Conservation (phyloP, 2,797 vertebrate genomes). For the Urocyon cinereoargenteus region DNA sequence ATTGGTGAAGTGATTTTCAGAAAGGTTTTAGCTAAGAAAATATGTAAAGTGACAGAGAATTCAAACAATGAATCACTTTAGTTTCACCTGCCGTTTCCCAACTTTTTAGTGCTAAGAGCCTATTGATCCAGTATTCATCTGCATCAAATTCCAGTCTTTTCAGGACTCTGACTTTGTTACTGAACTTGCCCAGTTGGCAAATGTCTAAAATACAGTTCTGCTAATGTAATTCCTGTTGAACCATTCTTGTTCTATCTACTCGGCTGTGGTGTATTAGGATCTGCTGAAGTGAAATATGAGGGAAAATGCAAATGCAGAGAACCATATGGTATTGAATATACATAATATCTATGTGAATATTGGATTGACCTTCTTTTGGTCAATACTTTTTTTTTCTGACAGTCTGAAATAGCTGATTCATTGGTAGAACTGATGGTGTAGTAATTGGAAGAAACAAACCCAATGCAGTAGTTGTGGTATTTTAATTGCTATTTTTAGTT, state of each 20-base stretch:
- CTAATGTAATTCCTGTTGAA: slow-evolving; percentile 78
- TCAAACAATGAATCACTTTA: slow-evolving; percentile 62
- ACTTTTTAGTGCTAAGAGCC: slow-evolving; percentile 83
- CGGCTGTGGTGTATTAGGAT: slow-evolving; percentile 46
- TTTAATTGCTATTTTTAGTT: slow-evolving; percentile 30
- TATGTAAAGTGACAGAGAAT: slow-evolving; percentile 46
- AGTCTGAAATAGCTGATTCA: not conserved
- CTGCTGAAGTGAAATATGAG: slow-evolving; percentile 40
- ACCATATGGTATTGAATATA: not conserved
- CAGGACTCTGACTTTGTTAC: slow-evolving; percentile 82
- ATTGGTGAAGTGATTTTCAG: slow-evolving; percentile 52
- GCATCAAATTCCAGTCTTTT: slow-evolving; percentile 77
- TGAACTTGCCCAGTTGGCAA: slow-evolving; percentile 70
- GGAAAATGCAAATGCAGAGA: slow-evolving; percentile 32
- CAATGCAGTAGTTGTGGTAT: not conserved
- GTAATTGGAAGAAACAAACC: not conserved
- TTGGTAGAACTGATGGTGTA: not conserved
- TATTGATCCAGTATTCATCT: slow-evolving; percentile 86
- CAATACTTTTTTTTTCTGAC: not conserved
- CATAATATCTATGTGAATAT: not conserved
- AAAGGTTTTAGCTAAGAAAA: slow-evolving; percentile 61
- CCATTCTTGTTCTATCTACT: slow-evolving; percentile 69
- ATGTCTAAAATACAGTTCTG: slow-evolving; percentile 65
- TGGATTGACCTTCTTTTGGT: slow-evolving; percentile 31
- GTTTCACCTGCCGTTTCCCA: slow-evolving; percentile 40